phyloP scores from a whole-genome alignment of 2,888 invertebrate species.

The Camponotus fellah region DNA sequence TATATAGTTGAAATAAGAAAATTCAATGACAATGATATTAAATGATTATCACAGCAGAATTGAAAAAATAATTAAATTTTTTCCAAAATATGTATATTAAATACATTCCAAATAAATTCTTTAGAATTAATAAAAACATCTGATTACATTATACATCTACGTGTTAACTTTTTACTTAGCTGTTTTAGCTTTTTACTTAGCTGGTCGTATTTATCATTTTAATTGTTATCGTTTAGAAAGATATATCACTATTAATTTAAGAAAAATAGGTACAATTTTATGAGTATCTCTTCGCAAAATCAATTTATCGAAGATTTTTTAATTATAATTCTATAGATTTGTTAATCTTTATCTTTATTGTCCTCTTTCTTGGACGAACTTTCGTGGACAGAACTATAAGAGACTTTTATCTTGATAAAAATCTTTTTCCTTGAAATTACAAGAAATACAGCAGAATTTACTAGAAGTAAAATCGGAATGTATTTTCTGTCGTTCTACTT shows the following conservation, averaged over 20 bases:
- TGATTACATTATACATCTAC: background rate
- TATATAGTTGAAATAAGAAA: background rate
- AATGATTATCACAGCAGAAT: background rate
- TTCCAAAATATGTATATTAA: background rate
- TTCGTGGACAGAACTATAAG: background rate
- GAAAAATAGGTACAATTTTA: background rate
- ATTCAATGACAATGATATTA: background rate
- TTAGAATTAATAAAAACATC: background rate
- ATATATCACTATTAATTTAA: background rate
- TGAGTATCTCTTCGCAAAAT: background rate
- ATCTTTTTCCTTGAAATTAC: background rate
- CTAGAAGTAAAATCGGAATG: constrained; percentile 6
- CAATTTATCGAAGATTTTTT: background rate
- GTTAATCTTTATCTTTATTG: background rate
- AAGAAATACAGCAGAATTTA: background rate
- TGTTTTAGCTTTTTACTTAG: background rate
- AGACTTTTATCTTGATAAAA: background rate
- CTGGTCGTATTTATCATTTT: background rate
- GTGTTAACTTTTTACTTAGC: background rate
- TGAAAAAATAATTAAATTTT: background rate
- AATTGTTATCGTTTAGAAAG: background rate
- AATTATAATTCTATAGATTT: background rate
- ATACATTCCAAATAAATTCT: background rate
- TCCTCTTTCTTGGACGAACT: background rate
- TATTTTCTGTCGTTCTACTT: background rate